phyloP scores from a whole-genome alignment of 2,113 vertebrate genomes.

The Oreochromis tanganicae region DNA sequence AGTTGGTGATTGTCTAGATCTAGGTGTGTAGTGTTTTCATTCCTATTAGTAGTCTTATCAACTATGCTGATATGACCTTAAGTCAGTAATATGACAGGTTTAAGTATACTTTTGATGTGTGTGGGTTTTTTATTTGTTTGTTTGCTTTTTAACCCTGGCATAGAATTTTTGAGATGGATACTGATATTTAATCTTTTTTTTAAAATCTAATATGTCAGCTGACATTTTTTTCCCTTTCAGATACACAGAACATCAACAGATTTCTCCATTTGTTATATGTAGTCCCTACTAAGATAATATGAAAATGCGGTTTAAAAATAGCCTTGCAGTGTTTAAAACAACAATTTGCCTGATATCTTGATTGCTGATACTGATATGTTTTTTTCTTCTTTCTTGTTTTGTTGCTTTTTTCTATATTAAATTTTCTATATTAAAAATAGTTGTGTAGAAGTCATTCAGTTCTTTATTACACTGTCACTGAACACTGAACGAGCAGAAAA shows the following conservation, averaged over 20 bases:
- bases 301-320: neutral
- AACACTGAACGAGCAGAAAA: neutral
- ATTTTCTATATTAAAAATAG: neutral
- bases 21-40: neutral
- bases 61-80: neutral
- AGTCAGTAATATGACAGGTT: neutral
- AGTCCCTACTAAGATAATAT: neutral
- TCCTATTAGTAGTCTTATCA: neutral
- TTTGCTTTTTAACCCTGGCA: neutral
- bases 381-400: neutral
- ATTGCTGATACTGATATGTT: neutral
- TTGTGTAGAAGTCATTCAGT: neutral
- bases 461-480: neutral
- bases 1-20: neutral
- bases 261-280: neutral
- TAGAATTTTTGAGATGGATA: neutral
- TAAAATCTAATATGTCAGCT: neutral
- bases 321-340: neutral
- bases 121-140: accelerated
- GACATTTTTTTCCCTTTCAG: neutral
- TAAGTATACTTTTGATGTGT: neutral
- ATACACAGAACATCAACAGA: neutral
- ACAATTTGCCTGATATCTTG: neutral
- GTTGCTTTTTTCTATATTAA: neutral
- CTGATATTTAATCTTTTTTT: neutral